Conservation (phyloP, 2,888 invertebrate genomes). For the Tanytarsus gracilentus region DNA sequence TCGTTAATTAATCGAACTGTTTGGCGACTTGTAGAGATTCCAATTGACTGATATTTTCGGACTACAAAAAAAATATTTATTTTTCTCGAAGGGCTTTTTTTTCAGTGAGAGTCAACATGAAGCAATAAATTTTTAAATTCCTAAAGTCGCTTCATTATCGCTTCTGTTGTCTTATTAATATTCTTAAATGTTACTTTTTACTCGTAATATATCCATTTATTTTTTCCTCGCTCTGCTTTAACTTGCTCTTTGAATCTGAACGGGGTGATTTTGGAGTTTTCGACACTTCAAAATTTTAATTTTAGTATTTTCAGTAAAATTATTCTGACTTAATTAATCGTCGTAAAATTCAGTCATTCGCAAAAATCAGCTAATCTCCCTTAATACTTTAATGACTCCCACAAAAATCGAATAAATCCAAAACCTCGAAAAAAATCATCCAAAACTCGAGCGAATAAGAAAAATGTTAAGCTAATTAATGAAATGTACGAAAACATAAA, state of each 20-base stretch:
- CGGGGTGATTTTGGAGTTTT: no score
- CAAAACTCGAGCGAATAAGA: not conserved
- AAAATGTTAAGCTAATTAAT: constrained; percentile 21
- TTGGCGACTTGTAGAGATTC: constrained; percentile 25
- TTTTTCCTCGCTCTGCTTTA: not conserved
- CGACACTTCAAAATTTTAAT: no score
- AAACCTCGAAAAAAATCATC: not conserved
- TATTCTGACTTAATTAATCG: no score
- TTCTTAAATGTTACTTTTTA: constrained; percentile 16
- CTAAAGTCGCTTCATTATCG: constrained; percentile 28
- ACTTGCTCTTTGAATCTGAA: not conserved
- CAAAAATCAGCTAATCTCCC: no score
- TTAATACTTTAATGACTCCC: not conserved
- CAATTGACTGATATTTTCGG: constrained; percentile 20
- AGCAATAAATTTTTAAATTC: constrained; percentile 27
- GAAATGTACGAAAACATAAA: constrained; percentile 2
- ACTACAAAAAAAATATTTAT: constrained; percentile 4
- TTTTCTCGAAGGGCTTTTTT: not conserved
- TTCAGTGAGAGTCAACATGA: constrained; percentile 7
- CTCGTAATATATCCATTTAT: constrained; percentile 21
- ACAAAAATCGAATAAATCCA: no score
- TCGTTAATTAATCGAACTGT: constrained; percentile 29
- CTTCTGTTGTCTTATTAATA: constrained; percentile 28
- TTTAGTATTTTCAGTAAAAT: no score
- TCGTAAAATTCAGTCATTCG: no score